phyloP scores from a whole-genome alignment of 2,113 vertebrate species.

The Pleuronectes platessa region DNA sequence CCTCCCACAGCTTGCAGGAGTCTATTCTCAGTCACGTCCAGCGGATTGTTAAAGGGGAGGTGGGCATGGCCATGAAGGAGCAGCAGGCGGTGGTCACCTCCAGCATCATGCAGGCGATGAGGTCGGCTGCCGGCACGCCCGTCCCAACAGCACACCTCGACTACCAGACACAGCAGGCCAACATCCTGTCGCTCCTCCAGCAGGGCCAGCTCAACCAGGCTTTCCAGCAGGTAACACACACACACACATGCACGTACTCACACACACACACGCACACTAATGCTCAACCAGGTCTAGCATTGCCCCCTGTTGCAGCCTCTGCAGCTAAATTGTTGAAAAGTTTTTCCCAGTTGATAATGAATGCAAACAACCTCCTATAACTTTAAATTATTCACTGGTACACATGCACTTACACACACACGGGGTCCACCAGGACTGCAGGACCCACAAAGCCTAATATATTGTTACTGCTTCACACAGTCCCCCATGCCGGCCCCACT shows the following conservation, averaged over 20 bases:
- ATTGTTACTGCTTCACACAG: not conserved
- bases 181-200: conserved; percentile 94
- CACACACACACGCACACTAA: too few species aligned
- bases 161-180: conserved; percentile 95
- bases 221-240: conserved; percentile 92
- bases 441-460: not conserved
- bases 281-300: too few species aligned
- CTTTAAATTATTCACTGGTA: not conserved
- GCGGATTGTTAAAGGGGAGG: conserved; percentile 95
- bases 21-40: conserved; percentile 95
- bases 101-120: conserved; percentile 99
- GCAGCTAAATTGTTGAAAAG: conserved; percentile 9
- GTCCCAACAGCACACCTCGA: conserved; percentile 93
- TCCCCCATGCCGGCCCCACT: not conserved
- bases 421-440: not conserved
- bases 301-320: too few species aligned
- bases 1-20: conserved; percentile 90
- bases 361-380: conserved; percentile 4
- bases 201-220: conserved; percentile 98
- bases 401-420: not conserved
- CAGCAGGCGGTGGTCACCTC: conserved; percentile 95
- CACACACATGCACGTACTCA: too few species aligned
- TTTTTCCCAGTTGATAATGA: conserved; percentile 12
- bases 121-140: conserved; percentile 93
- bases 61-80: conserved; percentile 96